Percentiles rank a stretch among this genome's conserved stretches.
Conservation (phyloP, 2,888 invertebrate genomes). For the Drosophila eohydei region DNA sequence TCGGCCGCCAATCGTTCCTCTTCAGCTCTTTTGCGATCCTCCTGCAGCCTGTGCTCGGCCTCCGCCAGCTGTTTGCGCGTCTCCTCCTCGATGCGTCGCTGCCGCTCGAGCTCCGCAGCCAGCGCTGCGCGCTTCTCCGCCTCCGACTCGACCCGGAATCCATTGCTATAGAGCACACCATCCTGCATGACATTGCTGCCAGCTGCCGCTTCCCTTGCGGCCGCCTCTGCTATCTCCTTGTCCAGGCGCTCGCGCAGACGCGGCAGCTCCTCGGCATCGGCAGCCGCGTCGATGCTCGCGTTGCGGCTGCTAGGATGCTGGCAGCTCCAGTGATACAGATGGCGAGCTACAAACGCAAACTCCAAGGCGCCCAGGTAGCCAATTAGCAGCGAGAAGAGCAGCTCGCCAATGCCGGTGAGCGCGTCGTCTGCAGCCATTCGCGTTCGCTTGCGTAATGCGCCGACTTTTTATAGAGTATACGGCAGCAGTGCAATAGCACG, state of each 20-base stretch:
- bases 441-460: slow-evolving; percentile 70
- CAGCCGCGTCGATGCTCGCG: slow-evolving; percentile 39
- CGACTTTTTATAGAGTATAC: slow-evolving; percentile 21
- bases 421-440: slow-evolving; percentile 73
- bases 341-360: slow-evolving; percentile 83
- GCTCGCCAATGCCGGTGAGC: slow-evolving; percentile 88
- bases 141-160: slow-evolving; percentile 81
- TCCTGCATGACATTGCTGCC: slow-evolving; percentile 83
- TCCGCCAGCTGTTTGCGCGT: slow-evolving; percentile 76
- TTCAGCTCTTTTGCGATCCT: slow-evolving; percentile 56
- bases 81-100: slow-evolving; percentile 78
- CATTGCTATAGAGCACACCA: slow-evolving; percentile 83
- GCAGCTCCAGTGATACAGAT: slow-evolving; percentile 83
- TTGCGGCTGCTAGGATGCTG: slow-evolving; percentile 64
- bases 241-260: slow-evolving; percentile 79
- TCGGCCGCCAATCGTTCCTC: slow-evolving; percentile 39
- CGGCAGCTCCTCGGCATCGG: slow-evolving; percentile 69
- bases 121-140: slow-evolving; percentile 53
- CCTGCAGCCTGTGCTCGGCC: slow-evolving; percentile 75
- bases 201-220: slow-evolving; percentile 63
- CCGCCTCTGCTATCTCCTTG: slow-evolving; percentile 68
- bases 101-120: slow-evolving; percentile 79
- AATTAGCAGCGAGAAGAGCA: slow-evolving; percentile 90
- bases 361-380: slow-evolving; percentile 91
- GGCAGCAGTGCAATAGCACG: slow-evolving; percentile 40